A percentile compares a stretch with the other conserved stretches of the same genome.
phyloP scores from a whole-genome alignment of 2,113 vertebrate genomes.

The Salvelinus alpinus region DNA sequence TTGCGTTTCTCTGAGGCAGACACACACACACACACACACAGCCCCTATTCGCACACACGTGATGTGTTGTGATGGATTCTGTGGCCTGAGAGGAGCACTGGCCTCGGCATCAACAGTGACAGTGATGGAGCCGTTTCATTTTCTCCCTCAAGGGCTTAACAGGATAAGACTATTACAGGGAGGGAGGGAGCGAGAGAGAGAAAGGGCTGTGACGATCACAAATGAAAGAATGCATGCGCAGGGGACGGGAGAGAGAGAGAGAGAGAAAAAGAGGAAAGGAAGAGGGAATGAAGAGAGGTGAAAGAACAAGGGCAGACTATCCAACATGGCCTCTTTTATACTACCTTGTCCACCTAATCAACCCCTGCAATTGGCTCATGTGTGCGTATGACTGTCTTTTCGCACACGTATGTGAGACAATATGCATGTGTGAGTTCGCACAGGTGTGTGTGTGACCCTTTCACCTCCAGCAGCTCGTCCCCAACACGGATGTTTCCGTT shows the following conservation, averaged over 20 bases:
- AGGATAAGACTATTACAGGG: not conserved
- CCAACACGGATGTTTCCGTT: conserved; percentile 86
- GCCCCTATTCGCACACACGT: not conserved
- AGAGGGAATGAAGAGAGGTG: too few species aligned
- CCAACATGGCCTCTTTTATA: too few species aligned
- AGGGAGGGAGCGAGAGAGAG: not conserved
- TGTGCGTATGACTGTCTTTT: not conserved
- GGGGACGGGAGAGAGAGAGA: not conserved
- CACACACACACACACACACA: not conserved
- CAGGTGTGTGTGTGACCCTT: not conserved
- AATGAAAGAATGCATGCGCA: too few species aligned
- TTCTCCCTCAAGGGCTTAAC: conserved; percentile 22
- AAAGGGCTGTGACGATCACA: not conserved
- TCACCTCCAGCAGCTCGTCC: conserved; percentile 93
- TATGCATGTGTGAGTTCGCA: conserved; percentile 1
- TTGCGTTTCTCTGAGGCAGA: too few species aligned
- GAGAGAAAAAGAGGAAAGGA: not conserved
- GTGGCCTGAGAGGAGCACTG: not conserved
- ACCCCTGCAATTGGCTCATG: not conserved
- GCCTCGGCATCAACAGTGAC: conserved; percentile 9
- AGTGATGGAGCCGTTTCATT: conserved; percentile 31
- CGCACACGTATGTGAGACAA: not conserved
- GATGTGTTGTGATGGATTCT: not conserved
- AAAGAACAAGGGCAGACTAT: too few species aligned
- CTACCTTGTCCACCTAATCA: not conserved